Percentiles rank a stretch among this genome's conserved stretches.
These are phyloP conservation scores for Mercenaria mercenaria DNA, from an alignment of 1,140 invertebrate genomes.

Conservation along the genomic window DNA sequence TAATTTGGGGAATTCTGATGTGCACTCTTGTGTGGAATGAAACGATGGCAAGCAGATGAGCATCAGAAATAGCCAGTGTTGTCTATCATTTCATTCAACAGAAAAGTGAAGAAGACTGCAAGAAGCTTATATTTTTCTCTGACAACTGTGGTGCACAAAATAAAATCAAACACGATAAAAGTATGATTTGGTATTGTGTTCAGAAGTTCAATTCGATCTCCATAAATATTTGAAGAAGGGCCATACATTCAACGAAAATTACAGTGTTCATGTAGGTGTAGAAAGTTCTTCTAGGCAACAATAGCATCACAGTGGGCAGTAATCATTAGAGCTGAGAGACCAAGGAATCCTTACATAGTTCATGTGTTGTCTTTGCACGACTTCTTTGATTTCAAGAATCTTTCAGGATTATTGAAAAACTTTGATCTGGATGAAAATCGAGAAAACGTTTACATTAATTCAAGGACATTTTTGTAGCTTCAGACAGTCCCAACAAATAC, in stretches of 20 bases:
- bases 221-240: slow-evolving; percentile 28
- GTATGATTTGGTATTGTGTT: background rate
- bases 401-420: background rate
- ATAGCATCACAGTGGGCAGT: background rate
- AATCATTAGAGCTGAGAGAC: background rate
- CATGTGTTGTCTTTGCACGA: background rate
- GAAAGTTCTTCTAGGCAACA: background rate
- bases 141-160: slow-evolving; percentile 9
- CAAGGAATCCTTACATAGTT: background rate
- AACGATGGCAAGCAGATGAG: background rate
- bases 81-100: background rate
- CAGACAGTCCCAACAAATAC: background rate
- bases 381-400: background rate
- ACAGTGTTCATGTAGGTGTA: background rate
- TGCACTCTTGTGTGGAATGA: slow-evolving; percentile 26
- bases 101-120: background rate
- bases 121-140: slow-evolving; percentile 7
- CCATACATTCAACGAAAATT: background rate
- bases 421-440: background rate
- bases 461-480: background rate
- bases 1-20: background rate
- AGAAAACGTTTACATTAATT: background rate
- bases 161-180: slow-evolving; percentile 14
- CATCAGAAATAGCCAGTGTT: slow-evolving; percentile 1
- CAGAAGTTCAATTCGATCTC: background rate